Evolutionary conservation across 2,888 invertebrate genomes (phyloP).

Genomic region (Calliphora vomitoria): DNA sequence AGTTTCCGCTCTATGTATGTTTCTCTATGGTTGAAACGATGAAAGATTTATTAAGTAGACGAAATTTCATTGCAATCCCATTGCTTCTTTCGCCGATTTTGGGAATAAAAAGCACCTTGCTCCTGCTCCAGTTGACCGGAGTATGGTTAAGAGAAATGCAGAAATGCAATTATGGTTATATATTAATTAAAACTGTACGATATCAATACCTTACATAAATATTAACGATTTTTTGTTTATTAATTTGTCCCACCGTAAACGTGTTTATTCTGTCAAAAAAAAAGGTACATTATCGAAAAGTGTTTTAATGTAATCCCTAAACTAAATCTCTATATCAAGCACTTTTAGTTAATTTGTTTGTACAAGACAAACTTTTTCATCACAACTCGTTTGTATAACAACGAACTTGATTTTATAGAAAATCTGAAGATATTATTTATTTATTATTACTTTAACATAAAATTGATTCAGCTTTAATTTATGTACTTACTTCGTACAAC

Average conservation of each 20-base stretch:
- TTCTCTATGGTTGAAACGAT: no score
- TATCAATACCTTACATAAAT: no score
- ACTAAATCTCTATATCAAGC: conserved; percentile 75
- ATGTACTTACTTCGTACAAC: conserved; percentile 20
- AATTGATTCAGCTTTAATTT: conserved; percentile 60
- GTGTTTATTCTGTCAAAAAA: neutral
- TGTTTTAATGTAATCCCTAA: conserved; percentile 76
- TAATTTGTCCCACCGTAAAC: conserved; percentile 34
- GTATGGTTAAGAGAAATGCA: no score
- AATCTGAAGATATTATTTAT: neutral
- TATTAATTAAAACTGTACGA: no score
- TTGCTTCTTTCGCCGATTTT: no score
- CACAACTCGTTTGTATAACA: neutral
- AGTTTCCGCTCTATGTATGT: no score
- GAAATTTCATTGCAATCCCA: no score
- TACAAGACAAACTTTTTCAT: conserved; percentile 58
- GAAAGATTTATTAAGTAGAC: no score
- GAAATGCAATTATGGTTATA: no score
- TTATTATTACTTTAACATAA: conserved; percentile 29
- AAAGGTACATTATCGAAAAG: conserved; percentile 68
- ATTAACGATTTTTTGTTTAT: neutral
- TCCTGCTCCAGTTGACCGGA: no score
- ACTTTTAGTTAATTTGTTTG: conserved; percentile 81
- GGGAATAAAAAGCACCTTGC: no score
- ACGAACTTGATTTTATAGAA: conserved; percentile 34